phyloP scores from a whole-genome alignment of 2,888 invertebrate species.

The Amphiduros pacificus region DNA sequence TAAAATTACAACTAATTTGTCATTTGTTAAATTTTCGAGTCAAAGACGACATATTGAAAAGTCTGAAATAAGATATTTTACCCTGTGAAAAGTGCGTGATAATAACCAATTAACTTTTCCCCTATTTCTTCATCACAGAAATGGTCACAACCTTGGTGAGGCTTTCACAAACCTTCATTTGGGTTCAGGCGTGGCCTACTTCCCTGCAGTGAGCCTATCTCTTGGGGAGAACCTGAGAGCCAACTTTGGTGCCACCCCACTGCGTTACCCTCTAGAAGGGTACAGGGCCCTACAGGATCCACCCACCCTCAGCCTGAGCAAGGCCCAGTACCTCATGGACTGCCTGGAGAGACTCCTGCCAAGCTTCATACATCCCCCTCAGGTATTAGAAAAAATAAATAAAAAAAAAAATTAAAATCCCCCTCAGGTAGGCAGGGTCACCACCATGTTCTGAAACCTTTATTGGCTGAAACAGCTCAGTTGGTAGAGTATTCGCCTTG shows the following conservation, averaged over 20 bases:
- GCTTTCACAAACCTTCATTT: conserved; percentile 74
- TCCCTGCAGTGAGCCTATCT: conserved; percentile 79
- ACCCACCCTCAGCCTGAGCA: conserved; percentile 46
- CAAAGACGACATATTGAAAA: too few relatives aligned
- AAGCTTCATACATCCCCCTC: conserved; percentile 45
- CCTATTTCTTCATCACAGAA: conserved; percentile 63
- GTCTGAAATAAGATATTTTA: too few relatives aligned
- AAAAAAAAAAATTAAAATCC: too few relatives aligned
- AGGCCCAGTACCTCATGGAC: conserved; percentile 61
- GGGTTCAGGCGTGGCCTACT: conserved; percentile 76
- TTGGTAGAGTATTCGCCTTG: too few relatives aligned
- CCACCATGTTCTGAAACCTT: too few relatives aligned
- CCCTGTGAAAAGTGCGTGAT: too few relatives aligned
- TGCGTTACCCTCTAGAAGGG: conserved; percentile 57
- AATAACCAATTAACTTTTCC: too few relatives aligned
- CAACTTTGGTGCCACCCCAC: conserved; percentile 75
- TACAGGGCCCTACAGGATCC: conserved; percentile 70
- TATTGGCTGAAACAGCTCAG: too few relatives aligned
- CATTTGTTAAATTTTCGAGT: too few relatives aligned
- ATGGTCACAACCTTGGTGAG: conserved; percentile 74
- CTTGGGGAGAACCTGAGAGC: conserved; percentile 76
- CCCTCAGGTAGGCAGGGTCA: too few relatives aligned
- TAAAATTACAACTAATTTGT: too few relatives aligned
- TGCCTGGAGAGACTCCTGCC: conserved; percentile 62
- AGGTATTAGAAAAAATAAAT: too few relatives aligned